A percentile compares a stretch with the other conserved stretches of the same genome.
phyloP scores from a whole-genome alignment of 1,140 invertebrate genomes.

The Tetraneura akinire region DNA sequence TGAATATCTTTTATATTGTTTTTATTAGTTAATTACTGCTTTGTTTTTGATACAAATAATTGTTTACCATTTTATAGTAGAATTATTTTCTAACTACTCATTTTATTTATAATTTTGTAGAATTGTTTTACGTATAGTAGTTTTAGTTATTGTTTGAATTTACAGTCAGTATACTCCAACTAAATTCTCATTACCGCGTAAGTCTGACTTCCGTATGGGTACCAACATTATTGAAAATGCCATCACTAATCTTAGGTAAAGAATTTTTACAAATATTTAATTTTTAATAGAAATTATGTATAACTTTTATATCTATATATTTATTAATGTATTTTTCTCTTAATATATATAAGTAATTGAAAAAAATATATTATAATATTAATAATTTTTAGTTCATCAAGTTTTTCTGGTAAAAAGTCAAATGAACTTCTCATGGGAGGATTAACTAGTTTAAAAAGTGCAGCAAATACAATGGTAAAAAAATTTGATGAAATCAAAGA shows the following conservation, averaged over 20 bases:
- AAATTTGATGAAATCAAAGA: constrained; percentile 93
- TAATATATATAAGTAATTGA: constrained; percentile 15
- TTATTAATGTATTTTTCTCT: not conserved
- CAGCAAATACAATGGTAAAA: constrained; percentile 80
- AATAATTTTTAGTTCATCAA: constrained; percentile 68
- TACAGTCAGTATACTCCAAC: constrained; percentile 77
- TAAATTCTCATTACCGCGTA: constrained; percentile 71
- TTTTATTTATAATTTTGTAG: not conserved
- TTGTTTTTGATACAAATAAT: too few species aligned
- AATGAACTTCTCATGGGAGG: constrained; percentile 84
- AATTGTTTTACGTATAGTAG: constrained; percentile 14
- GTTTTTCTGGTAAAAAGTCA: constrained; percentile 82
- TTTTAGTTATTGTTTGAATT: constrained; percentile 49
- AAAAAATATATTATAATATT: constrained; percentile 17
- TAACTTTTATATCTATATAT: not conserved
- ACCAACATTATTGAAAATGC: constrained; percentile 73
- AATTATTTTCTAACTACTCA: not conserved
- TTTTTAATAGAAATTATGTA: not conserved
- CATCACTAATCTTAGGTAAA: constrained; percentile 72
- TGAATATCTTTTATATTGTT: too few species aligned
- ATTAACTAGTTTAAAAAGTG: constrained; percentile 81
- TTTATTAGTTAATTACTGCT: too few species aligned
- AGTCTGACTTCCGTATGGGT: constrained; percentile 71
- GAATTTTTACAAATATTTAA: constrained; percentile 37
- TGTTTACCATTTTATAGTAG: too few species aligned